These are phyloP conservation scores for Galerucella pusilla DNA, from an alignment of 2,888 invertebrate genomes.

Conservation along the genomic window DNA sequence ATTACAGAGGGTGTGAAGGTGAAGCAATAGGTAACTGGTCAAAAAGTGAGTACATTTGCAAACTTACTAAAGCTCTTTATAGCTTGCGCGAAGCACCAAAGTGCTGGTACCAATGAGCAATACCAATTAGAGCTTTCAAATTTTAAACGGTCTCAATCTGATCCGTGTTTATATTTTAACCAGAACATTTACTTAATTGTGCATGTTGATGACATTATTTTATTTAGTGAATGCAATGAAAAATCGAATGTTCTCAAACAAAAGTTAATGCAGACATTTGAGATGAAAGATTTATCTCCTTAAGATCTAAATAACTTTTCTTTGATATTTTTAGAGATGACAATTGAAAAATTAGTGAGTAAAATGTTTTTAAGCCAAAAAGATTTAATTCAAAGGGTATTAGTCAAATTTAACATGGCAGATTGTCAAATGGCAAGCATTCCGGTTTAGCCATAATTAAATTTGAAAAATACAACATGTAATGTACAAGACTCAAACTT, in stretches of 20 bases:
- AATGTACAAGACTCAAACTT: conserved; percentile 4
- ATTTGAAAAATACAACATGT: conserved; percentile 9
- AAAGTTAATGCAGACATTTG: conserved; percentile 14
- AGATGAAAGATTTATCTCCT: background rate
- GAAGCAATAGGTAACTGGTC: background rate
- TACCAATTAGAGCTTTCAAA: conserved; percentile 5
- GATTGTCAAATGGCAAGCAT: conserved; percentile 22
- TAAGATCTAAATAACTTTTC: background rate
- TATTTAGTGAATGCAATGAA: conserved; percentile 1
- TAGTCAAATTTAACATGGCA: conserved; percentile 23
- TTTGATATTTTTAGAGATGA: conserved; percentile 8
- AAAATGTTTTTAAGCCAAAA: conserved; percentile 8
- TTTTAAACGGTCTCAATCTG: conserved; percentile 19
- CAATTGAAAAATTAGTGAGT: background rate
- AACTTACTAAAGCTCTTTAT: conserved; percentile 33
- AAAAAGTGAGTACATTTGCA: conserved; percentile 18
- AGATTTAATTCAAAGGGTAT: conserved; percentile 2
- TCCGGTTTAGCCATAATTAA: conserved; percentile 27
- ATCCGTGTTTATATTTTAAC: conserved; percentile 16
- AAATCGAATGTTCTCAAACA: background rate
- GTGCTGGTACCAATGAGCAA: conserved; percentile 23
- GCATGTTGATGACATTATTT: conserved; percentile 7
- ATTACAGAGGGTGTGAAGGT: conserved; percentile 24
- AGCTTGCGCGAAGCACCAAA: conserved; percentile 25
- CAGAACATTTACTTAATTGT: conserved; percentile 7